Evolutionary conservation across 2,797 vertebrate genomes (phyloP), one percentile per base, ranked within the genome.

Genomic region (Neostethus bicornis): DNA sequence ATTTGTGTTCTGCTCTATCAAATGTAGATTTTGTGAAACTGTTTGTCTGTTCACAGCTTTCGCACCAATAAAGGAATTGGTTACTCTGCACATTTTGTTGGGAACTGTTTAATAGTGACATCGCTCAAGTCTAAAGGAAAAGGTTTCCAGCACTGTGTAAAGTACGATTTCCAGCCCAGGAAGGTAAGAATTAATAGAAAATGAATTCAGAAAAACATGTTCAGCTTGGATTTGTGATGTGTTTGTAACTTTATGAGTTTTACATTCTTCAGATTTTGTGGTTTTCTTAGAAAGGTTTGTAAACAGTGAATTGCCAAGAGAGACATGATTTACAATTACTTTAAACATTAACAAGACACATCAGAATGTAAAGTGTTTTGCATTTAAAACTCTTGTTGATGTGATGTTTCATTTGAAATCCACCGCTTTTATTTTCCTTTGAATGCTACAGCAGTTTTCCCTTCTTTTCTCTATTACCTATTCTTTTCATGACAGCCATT

Each of bases 71-170:
- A 98, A 92, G 96, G 96, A 74, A 94, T 98, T 31, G 97, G 96
- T 46, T 99, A 99, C 89, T 98, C 96, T 50, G 95, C 96, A 58
- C 96, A 99, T 89, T 98, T 99, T 85, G 95, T 98, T 70, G 96
- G 96, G 8, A 94, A 94, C 85, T 97, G 95, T 86, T 91, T 99
- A 89, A 93, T 98, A 54, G 88, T 99, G 78, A 99, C 96, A 0
- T 98, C 96, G n/a, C 92, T 99, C 74, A 98, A 98, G 88, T 97
- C 97, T 3, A 98, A 98, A 89, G 96, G 96, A 79, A 98, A 98
- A 93, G 96, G 96, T 61, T 98, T 97, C 86, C 96, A 99, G 84
- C 97, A 98, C 16, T 98, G 96, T 83, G 95, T 99, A 74, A 97
- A 97, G 86, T 98, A 95, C 78, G 96, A 99, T 87, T 99, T 99